Evolutionary conservation across 2,797 vertebrate species (phyloP).

Genomic region (Acrossocheilus fasciatus): DNA sequence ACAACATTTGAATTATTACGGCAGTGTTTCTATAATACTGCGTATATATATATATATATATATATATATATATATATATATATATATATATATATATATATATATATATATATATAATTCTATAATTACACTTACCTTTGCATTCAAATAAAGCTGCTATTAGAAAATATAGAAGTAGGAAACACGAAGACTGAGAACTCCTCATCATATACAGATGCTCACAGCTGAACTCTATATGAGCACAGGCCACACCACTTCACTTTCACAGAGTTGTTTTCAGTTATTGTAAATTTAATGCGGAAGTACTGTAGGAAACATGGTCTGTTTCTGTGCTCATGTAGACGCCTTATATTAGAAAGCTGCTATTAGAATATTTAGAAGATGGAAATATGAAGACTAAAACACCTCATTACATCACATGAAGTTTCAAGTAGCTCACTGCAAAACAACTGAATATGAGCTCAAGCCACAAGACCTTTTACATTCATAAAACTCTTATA

Average conservation of each 20-base stretch:
- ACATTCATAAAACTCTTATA: neutral
- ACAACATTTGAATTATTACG: neutral
- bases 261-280: neutral
- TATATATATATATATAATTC: no score
- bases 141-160: conserved; percentile 12
- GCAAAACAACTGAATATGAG: neutral
- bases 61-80: no score
- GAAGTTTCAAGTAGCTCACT: neutral
- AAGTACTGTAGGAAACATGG: neutral
- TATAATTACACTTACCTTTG: conserved; percentile 24
- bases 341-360: neutral
- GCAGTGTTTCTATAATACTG: neutral
- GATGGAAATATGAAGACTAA: neutral
- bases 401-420: conserved; percentile 6
- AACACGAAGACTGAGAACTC: neutral
- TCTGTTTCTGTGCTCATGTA: neutral
- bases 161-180: neutral
- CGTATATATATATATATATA: no score
- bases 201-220: conserved; percentile 29
- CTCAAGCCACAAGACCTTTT: neutral
- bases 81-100: no score
- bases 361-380: conserved; percentile 14
- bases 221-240: neutral
- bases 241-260: neutral
- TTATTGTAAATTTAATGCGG: neutral